These are phyloP conservation scores for Indicator indicator DNA, from an alignment of 2,113 vertebrate genomes.

Conservation along the genomic window DNA sequence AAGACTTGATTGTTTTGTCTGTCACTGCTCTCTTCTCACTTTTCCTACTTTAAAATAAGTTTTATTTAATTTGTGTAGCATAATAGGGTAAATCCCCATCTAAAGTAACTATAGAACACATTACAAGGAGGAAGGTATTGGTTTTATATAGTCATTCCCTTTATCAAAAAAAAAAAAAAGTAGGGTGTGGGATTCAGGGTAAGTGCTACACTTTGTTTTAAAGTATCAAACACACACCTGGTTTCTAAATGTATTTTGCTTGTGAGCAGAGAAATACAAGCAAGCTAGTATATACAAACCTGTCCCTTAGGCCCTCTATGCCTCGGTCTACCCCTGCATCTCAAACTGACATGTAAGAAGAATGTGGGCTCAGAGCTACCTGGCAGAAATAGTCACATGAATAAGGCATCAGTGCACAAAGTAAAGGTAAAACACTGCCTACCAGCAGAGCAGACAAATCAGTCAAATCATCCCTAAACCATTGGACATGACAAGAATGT, in stretches of 20 bases:
- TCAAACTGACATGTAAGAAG: background rate
- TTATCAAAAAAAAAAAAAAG: background rate
- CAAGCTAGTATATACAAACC: background rate
- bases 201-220: background rate
- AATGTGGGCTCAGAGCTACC: background rate
- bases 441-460: background rate
- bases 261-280: background rate
- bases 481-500: background rate
- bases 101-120: background rate
- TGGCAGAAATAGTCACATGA: fast-evolving
- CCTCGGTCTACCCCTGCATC: background rate
- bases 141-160: background rate
- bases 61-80: background rate
- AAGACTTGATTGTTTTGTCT: background rate
- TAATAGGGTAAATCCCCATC: background rate
- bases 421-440: background rate
- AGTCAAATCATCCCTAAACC: background rate
- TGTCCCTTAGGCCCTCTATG: background rate
- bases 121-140: background rate
- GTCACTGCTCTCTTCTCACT: background rate
- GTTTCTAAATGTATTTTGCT: background rate
- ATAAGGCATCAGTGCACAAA: background rate
- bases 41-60: background rate
- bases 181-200: too few species aligned
- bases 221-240: background rate